Evolutionary conservation across 2,888 invertebrate genomes (phyloP).

Genomic region (Drosophila affinis): DNA sequence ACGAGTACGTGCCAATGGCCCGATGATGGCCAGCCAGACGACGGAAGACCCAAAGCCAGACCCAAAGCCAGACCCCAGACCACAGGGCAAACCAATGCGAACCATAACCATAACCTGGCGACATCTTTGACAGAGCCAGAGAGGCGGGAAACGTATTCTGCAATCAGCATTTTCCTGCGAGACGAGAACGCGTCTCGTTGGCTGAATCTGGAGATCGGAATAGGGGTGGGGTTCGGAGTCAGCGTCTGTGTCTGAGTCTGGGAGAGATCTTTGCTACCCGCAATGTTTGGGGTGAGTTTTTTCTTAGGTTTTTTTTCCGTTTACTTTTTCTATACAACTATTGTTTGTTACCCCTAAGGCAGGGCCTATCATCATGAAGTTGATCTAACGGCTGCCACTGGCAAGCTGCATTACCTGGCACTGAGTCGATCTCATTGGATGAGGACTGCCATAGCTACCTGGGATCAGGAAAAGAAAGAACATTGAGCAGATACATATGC

Average conservation of each 20-base stretch:
- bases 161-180: constrained; percentile 13
- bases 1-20: constrained; percentile 77
- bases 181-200: constrained; percentile 34
- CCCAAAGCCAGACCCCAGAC: constrained; percentile 4
- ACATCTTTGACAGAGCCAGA: constrained; percentile 38
- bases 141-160: neutral
- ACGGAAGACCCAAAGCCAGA: constrained; percentile 2
- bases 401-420: constrained; percentile 55
- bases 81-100: constrained; percentile 5
- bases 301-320: constrained; percentile 11
- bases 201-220: constrained; percentile 11
- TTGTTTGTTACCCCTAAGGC: constrained; percentile 40
- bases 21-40: constrained; percentile 28
- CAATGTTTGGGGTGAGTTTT: constrained; percentile 53
- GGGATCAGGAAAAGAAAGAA: constrained; percentile 11
- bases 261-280: constrained; percentile 48
- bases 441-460: constrained; percentile 46
- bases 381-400: constrained; percentile 38
- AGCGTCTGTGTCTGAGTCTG: neutral
- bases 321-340: constrained; percentile 4
- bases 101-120: constrained; percentile 58
- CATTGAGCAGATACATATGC: constrained; percentile 26
- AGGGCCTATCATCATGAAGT: constrained; percentile 56
- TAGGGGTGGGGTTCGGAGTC: neutral
- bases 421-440: constrained; percentile 56